Evolutionary conservation across 2,888 invertebrate genomes (phyloP).

Genomic region (Temnothorax ravouxi): DNA sequence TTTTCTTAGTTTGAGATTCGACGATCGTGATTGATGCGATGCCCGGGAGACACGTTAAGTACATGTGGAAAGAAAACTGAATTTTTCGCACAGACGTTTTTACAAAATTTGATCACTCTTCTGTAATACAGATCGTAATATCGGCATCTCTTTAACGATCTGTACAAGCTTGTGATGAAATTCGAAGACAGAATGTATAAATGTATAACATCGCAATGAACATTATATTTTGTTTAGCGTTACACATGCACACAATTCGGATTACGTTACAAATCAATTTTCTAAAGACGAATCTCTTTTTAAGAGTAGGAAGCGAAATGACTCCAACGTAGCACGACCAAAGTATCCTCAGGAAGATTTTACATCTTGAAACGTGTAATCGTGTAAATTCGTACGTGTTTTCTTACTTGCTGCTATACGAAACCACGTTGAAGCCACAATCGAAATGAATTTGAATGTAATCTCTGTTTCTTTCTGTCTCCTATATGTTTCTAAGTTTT

Average conservation of each 20-base stretch:
- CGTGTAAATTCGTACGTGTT: slow-evolving; percentile 20
- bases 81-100: background rate
- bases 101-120: background rate
- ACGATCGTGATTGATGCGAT: background rate
- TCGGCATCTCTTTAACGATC: background rate
- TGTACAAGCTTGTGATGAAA: background rate
- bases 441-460: slow-evolving; percentile 17
- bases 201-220: slow-evolving; percentile 2
- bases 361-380: slow-evolving; percentile 8
- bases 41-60: background rate
- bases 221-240: background rate
- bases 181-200: background rate
- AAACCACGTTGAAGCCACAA: slow-evolving; percentile 15
- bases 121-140: background rate
- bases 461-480: background rate
- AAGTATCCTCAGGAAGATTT: slow-evolving; percentile 42
- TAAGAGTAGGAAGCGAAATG: background rate
- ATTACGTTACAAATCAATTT: background rate
- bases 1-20: background rate
- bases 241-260: background rate
- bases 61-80: background rate
- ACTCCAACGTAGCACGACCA: slow-evolving; percentile 26
- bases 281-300: background rate
- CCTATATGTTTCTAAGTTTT: slow-evolving; percentile 9
- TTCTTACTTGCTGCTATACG: background rate